Evolutionary conservation across 2,888 invertebrate species (phyloP), one percentile per base, ranked within the genome.

Genomic region (Neoaliturus tenellus): DNA sequence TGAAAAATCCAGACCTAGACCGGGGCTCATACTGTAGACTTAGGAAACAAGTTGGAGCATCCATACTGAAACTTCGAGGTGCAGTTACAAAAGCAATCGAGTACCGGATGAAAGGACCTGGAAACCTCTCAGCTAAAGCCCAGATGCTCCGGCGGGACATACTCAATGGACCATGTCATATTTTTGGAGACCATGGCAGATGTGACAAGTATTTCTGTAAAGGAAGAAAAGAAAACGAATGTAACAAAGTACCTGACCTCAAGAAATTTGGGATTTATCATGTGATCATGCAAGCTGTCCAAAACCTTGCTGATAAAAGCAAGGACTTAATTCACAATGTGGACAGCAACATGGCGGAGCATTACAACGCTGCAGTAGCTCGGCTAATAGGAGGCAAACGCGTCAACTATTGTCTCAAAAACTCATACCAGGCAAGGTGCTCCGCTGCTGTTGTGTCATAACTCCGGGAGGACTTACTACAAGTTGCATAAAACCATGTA

Each of bases 361-460:
- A 81, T 31, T 67, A 41, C 44, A 62, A 67, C 31, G 39, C 44
- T 1, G 5, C 69, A n/a, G 71, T 71, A 1, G 71, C 71, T 2
- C 35, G n/a, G 39, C 39, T 23, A 14, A 25, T 71, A 2, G 89
- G 89, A 4, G 90, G 89, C 5, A 90, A 90, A 87, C 83, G 89
- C 82, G 87, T 89, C 10, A 89, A 90, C 85, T 81, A 75, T 25
- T 39, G 75, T 25, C 23, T 88, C 81, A 87, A 84, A 82, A 83
- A 88, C 14, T 87, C 87, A 0, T 90, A 89, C 83, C 86, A 88
- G 87, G 87, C 85, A 14, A 86, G 90, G 80, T 89, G 88, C 73
- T 84, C 87, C 6, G 88, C 88, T 23, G 88, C 90, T 6, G 88
- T 87, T 8, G 83, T 90, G 17, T 87, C 89, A 88, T 84, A 89